Percentiles rank a stretch among this genome's conserved stretches.
Evolutionary conservation across 2,888 invertebrate species (phyloP).

Genomic region (Drosophila cracens): DNA sequence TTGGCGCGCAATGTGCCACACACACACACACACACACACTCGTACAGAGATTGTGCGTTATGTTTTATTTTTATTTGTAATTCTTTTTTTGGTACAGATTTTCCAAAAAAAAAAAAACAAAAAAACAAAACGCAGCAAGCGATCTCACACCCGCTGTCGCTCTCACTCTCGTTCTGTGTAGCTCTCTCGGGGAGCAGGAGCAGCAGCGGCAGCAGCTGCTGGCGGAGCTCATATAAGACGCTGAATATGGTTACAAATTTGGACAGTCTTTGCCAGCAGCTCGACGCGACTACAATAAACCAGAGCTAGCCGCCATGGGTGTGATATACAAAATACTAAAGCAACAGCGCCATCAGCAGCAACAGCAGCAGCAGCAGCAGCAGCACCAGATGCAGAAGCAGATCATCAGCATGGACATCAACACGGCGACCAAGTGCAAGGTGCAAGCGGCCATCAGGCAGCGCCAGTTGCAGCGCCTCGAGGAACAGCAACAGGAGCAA

Average conservation of each 20-base stretch:
- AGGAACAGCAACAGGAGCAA: slow-evolving; percentile 15
- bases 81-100: slow-evolving; percentile 59
- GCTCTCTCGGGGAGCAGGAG: slow-evolving; percentile 22
- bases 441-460: slow-evolving; percentile 66
- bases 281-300: slow-evolving; percentile 56
- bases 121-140: slow-evolving; percentile 41
- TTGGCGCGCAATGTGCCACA: slow-evolving; percentile 61
- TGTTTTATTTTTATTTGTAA: slow-evolving; percentile 72
- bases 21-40: slow-evolving; percentile 18
- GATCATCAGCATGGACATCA: slow-evolving; percentile 57
- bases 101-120: slow-evolving; percentile 57
- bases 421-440: slow-evolving; percentile 59
- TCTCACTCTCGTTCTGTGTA: slow-evolving; percentile 8
- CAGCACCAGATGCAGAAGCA: slow-evolving; percentile 19
- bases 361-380: slow-evolving; percentile 40
- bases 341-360: slow-evolving; percentile 65
- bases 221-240: slow-evolving; percentile 52
- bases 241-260: slow-evolving; percentile 45
- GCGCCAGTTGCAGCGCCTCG: slow-evolving; percentile 37
- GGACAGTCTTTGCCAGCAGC: slow-evolving; percentile 65
- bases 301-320: slow-evolving; percentile 67
- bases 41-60: slow-evolving; percentile 45
- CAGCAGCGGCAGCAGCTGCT: slow-evolving; percentile 1
- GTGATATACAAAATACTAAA: slow-evolving; percentile 81
- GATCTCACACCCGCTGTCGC: slow-evolving; percentile 30